A percentile compares a stretch with the other conserved stretches of the same genome.
phyloP scores from a whole-genome alignment of 2,113 vertebrate genomes.

The Otis tarda region DNA sequence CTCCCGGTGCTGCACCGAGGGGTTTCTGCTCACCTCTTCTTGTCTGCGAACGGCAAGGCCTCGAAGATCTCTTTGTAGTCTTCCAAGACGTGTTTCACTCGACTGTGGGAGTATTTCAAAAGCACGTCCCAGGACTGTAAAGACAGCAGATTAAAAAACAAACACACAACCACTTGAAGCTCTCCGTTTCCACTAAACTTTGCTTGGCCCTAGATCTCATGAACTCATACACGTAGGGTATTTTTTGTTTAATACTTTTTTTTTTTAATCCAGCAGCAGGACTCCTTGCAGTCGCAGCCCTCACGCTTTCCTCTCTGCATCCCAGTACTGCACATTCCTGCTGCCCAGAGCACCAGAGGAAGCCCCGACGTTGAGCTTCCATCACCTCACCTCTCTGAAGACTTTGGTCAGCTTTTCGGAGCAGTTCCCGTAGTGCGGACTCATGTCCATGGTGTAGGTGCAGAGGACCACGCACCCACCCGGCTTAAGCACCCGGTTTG shows the following conservation, averaged over 20 bases:
- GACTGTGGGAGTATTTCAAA: not conserved
- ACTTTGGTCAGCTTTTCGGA: slow-evolving; percentile 66
- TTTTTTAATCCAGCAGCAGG: too few relatives aligned
- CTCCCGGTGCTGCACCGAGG: not conserved
- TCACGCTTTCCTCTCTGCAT: not conserved
- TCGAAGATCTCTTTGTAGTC: slow-evolving; percentile 70
- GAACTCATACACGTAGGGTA: too few relatives aligned
- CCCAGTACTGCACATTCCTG: fast-evolving
- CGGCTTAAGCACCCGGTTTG: slow-evolving; percentile 73
- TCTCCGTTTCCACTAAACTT: not conserved
- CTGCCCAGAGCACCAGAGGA: not conserved
- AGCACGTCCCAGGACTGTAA: not conserved
- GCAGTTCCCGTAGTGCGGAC: slow-evolving; percentile 65
- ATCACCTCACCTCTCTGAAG: slow-evolving; percentile 75
- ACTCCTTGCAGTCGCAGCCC: fast-evolving
- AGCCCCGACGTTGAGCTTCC: not conserved
- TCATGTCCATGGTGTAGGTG: slow-evolving; percentile 77
- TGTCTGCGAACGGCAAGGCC: slow-evolving; percentile 75
- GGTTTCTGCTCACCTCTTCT: slow-evolving; percentile 80
- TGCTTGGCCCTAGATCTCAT: not conserved
- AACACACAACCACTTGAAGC: not conserved
- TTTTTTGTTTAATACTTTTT: not conserved
- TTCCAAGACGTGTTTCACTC: not conserved
- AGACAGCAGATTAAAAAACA: not conserved
- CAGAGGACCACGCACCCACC: slow-evolving; percentile 78